Conservation (phyloP, 2,797 vertebrate genomes). For the Helarctos malayanus region DNA sequence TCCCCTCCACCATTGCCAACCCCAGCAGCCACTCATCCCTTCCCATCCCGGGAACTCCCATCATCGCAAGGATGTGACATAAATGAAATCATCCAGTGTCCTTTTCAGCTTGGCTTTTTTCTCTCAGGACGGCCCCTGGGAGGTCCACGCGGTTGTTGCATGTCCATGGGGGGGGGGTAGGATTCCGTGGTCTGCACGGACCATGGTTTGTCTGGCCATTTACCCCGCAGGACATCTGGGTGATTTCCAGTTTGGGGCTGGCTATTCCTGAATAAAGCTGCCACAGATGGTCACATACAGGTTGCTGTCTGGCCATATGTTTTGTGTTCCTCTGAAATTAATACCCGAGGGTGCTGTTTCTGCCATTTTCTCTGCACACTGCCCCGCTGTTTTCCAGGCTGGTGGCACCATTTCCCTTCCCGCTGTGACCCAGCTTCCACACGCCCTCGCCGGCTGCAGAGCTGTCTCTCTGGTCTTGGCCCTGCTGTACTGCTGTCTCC, state of each 20-base stretch:
- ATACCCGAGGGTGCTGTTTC: not conserved
- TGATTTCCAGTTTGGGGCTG: not conserved
- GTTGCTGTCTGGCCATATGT: not conserved
- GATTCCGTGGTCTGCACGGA: not conserved
- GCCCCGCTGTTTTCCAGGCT: not conserved
- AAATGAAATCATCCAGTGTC: not conserved
- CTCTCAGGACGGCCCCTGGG: accelerated
- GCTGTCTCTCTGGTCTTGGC: not conserved
- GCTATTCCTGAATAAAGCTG: not conserved
- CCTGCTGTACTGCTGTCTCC: not conserved
- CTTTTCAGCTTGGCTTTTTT: not conserved
- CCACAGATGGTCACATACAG: not conserved
- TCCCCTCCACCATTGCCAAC: not conserved
- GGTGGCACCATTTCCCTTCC: not conserved
- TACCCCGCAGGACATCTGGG: not conserved
- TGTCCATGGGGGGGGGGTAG: not conserved
- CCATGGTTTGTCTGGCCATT: not conserved
- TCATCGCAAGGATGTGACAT: not conserved
- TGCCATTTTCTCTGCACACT: not conserved
- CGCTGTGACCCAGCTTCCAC: not conserved
- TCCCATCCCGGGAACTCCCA: not conserved
- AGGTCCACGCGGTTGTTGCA: not conserved
- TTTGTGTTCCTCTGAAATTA: not conserved
- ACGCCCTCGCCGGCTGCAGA: not conserved
- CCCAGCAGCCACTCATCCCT: not conserved